These are phyloP conservation scores for Nephrotoma flavescens DNA, from an alignment of 2,888 invertebrate species.

Conservation along the genomic window DNA sequence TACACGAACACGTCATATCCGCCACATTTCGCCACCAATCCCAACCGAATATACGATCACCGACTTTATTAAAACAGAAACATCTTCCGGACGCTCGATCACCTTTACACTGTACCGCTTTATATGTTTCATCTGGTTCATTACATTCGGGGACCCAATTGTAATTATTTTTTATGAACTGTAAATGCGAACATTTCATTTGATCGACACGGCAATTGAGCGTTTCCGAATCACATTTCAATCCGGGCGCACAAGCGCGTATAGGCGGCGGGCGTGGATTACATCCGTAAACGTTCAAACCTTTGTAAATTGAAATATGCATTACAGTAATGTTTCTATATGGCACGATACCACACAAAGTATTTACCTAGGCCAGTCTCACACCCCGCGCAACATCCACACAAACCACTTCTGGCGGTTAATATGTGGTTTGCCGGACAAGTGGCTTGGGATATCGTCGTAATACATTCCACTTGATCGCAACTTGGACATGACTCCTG, in stretches of 20 bases:
- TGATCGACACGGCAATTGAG: too few relatives aligned
- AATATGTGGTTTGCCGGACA: constrained; percentile 13
- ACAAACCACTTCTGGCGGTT: constrained; percentile 11
- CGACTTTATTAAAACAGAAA: constrained; percentile 45
- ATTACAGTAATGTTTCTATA: neutral
- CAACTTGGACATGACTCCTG: constrained; percentile 2
- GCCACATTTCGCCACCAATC: constrained; percentile 40
- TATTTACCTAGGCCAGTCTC: constrained; percentile 12
- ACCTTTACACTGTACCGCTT: constrained; percentile 52
- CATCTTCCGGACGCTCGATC: constrained; percentile 45
- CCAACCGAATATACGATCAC: constrained; percentile 50
- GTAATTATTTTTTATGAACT: neutral
- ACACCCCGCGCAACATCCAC: constrained; percentile 36
- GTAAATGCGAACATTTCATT: neutral
- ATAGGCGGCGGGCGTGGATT: too few relatives aligned
- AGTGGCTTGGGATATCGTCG: constrained; percentile 15
- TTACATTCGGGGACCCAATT: constrained; percentile 34
- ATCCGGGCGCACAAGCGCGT: too few relatives aligned
- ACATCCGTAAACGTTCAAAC: too few relatives aligned
- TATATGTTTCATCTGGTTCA: constrained; percentile 40
- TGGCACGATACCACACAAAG: neutral
- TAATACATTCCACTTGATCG: constrained; percentile 12
- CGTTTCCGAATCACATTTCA: too few relatives aligned
- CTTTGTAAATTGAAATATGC: neutral
- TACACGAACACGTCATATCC: constrained; percentile 48